These are phyloP conservation scores for Gandaritis pyraliata DNA, from an alignment of 2,888 invertebrate genomes.

Conservation along the genomic window DNA sequence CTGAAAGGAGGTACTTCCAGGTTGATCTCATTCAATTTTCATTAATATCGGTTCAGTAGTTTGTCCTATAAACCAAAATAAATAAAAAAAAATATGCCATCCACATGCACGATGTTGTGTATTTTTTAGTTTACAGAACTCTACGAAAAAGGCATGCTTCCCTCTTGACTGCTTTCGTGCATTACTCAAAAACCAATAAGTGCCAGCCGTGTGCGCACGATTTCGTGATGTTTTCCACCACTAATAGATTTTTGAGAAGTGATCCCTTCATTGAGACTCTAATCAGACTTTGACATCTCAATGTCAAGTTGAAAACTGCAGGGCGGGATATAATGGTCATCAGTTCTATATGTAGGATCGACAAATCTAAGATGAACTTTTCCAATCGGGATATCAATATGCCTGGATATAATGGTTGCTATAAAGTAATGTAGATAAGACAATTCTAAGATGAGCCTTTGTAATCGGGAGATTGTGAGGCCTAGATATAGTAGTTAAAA, in stretches of 20 bases:
- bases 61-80: too few relatives aligned
- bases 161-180: slow-evolving; percentile 32
- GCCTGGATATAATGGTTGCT: too few relatives aligned
- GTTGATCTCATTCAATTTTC: too few relatives aligned
- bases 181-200: slow-evolving; percentile 46
- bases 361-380: slow-evolving; percentile 6
- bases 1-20: too few relatives aligned
- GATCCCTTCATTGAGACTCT: slow-evolving; percentile 25
- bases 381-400: neutral
- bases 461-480: neutral
- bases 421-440: too few relatives aligned
- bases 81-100: too few relatives aligned
- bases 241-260: slow-evolving; percentile 35
- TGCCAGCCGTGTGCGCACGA: slow-evolving; percentile 43
- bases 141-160: neutral
- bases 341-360: neutral
- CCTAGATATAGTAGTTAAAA: too few relatives aligned
- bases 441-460: neutral
- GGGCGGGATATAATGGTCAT: slow-evolving; percentile 1
- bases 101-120: too few relatives aligned
- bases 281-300: slow-evolving; percentile 30
- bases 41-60: too few relatives aligned
- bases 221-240: slow-evolving; percentile 45
- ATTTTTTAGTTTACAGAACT: too few relatives aligned
- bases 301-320: slow-evolving; percentile 25